These are phyloP conservation scores for Acyrthosiphon pisum DNA, from an alignment of 1,140 invertebrate genomes.

Conservation along the genomic window DNA sequence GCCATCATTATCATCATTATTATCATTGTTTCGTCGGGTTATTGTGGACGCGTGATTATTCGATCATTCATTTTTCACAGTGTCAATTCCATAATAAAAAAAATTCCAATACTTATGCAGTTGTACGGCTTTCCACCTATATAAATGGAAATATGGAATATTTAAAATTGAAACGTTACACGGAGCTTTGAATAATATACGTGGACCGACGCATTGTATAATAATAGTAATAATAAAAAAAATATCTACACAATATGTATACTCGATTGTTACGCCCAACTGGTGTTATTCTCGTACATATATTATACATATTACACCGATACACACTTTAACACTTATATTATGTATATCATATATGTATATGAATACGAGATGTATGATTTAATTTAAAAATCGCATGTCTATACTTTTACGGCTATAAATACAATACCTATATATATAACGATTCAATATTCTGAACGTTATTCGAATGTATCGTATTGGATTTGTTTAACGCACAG, in stretches of 20 bases:
- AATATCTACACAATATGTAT: neutral
- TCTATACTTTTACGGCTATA: neutral
- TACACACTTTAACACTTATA: slow-evolving; percentile 3
- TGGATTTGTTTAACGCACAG: neutral
- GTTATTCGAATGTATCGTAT: neutral
- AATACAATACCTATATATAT: neutral
- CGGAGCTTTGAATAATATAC: neutral
- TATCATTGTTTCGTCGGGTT: neutral
- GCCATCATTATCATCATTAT: too few relatives aligned
- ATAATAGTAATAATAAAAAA: neutral
- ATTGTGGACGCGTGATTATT: neutral
- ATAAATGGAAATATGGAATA: neutral
- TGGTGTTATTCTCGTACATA: neutral
- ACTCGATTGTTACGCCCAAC: neutral
- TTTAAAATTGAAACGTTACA: neutral
- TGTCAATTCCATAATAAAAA: neutral
- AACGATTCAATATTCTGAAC: neutral
- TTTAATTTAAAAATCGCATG: neutral
- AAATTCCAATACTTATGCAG: neutral
- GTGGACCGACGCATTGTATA: neutral
- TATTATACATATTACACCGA: too few relatives aligned
- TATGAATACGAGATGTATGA: neutral
- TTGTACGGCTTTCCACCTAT: neutral
- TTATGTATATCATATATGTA: neutral
- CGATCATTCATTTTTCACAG: neutral